Conservation (phyloP, 2,113 vertebrate genomes). For the Mola mola region DNA sequence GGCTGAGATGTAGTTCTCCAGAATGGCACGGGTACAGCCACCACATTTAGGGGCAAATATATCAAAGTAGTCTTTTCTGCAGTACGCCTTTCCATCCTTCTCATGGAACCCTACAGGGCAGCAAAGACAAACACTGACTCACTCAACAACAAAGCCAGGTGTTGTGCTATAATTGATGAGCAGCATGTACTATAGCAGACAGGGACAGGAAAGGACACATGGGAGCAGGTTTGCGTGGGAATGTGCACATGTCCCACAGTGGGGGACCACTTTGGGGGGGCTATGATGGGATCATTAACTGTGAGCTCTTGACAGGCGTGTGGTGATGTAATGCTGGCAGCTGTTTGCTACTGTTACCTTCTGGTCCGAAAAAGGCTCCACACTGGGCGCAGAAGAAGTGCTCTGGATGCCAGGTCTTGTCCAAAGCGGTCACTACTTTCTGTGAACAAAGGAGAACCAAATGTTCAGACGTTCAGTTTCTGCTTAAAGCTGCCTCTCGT, state of each 20-base stretch:
- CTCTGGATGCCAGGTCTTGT: constrained; percentile 97
- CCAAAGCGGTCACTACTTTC: constrained; percentile 91
- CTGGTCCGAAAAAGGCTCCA: constrained; percentile 74
- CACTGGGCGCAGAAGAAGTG: constrained; percentile 97
- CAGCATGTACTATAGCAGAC: too few species aligned
- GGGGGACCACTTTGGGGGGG: too few species aligned
- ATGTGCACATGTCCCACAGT: too few species aligned
- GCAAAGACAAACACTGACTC: constrained; percentile 6
- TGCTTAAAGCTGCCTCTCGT: neutral
- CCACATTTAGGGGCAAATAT: constrained; percentile 98
- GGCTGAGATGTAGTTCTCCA: constrained; percentile 97
- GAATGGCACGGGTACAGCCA: constrained; percentile 91
- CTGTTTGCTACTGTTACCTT: constrained; percentile 48
- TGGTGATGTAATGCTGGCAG: too few species aligned
- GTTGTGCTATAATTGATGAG: too few species aligned
- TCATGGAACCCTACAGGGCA: constrained; percentile 90
- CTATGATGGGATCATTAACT: too few species aligned
- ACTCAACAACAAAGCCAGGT: too few species aligned
- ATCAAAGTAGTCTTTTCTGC: constrained; percentile 96
- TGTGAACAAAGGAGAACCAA: constrained; percentile 61
- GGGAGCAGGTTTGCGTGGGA: too few species aligned
- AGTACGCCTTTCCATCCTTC: constrained; percentile 95
- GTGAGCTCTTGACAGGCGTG: too few species aligned
- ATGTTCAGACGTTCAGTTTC: neutral
- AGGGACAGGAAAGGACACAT: too few species aligned